A percentile compares a stretch with the other conserved stretches of the same genome.
These are phyloP conservation scores for Mizuhopecten yessoensis DNA, from an alignment of 1,140 invertebrate genomes.

Conservation along the genomic window DNA sequence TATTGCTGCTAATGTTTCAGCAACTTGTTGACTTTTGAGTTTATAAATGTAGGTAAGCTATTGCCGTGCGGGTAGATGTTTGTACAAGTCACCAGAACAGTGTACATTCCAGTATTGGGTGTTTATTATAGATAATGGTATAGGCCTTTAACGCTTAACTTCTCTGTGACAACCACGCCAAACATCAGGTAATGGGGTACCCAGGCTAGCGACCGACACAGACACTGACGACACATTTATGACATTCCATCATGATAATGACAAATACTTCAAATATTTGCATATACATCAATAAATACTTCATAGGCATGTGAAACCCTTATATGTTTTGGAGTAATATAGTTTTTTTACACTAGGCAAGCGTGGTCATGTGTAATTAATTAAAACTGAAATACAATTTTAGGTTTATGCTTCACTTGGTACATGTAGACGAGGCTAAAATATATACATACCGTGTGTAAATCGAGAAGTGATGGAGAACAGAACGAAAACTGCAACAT, in stretches of 20 bases:
- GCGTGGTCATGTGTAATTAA: neutral
- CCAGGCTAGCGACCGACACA: neutral
- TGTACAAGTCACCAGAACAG: neutral
- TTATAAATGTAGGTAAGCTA: neutral
- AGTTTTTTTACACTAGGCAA: neutral
- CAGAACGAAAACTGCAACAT: too few relatives aligned
- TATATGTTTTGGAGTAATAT: neutral
- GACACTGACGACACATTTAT: neutral
- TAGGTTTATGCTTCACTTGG: neutral
- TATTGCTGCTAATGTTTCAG: conserved; percentile 8
- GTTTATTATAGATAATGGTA: conserved; percentile 8
- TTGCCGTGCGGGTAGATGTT: neutral
- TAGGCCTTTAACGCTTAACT: conserved; percentile 33
- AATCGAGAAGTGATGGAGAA: too few relatives aligned
- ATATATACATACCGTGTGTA: neutral
- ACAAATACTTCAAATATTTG: neutral
- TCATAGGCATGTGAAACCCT: neutral
- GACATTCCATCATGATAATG: neutral
- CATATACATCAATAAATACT: neutral
- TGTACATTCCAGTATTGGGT: neutral
- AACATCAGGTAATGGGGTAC: neutral
- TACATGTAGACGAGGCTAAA: neutral
- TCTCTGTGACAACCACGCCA: neutral
- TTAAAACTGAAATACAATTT: neutral
- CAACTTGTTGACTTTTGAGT: conserved; percentile 30